phyloP scores from a whole-genome alignment of 2,113 vertebrate genomes.

The Pterocles burchelli region DNA sequence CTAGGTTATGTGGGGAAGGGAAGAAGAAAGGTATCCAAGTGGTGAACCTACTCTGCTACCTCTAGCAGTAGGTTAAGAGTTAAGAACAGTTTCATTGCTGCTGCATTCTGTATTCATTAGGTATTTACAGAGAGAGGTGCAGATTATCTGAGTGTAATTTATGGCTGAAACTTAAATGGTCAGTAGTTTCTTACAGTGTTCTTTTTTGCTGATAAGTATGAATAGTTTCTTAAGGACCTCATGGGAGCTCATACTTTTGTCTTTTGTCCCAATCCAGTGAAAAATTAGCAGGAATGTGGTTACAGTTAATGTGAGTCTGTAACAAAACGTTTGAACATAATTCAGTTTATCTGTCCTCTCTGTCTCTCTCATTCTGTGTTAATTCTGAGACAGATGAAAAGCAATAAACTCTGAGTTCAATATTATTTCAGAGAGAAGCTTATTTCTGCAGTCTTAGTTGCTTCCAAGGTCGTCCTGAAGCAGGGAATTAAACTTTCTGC shows the following conservation, averaged over 20 bases:
- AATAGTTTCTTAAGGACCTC: not conserved
- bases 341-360: not conserved
- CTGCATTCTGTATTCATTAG: not conserved
- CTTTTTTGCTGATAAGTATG: not conserved
- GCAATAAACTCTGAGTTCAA: not conserved
- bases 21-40: not conserved
- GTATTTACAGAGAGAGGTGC: not conserved
- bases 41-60: not conserved
- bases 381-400: not conserved
- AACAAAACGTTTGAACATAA: not conserved
- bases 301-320: not conserved
- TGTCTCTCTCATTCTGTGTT: not conserved
- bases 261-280: not conserved
- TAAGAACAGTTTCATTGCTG: not conserved
- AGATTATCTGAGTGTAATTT: not conserved
- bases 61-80: not conserved
- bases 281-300: not conserved
- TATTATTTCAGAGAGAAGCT: not conserved
- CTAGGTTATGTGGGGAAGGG: fast-evolving
- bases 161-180: not conserved
- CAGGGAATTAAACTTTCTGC: not conserved
- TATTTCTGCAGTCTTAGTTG: not conserved
- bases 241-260: not conserved
- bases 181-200: not conserved
- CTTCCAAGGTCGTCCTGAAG: not conserved